Evolutionary conservation across 1,140 invertebrate species (phyloP).

Genomic region (Varroa destructor): DNA sequence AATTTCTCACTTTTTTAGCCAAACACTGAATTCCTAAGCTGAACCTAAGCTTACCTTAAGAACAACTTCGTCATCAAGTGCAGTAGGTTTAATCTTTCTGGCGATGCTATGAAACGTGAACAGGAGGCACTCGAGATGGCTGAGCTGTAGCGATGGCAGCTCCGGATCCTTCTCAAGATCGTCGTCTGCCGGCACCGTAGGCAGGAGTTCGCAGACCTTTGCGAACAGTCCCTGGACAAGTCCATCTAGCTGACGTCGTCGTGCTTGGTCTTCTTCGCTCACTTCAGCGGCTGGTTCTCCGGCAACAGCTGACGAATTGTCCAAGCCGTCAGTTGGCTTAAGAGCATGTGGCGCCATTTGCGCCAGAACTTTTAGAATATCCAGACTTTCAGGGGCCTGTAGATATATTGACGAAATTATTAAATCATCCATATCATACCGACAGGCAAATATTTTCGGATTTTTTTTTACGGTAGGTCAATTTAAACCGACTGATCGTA

Average conservation of each 20-base stretch:
- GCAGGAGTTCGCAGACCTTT: conserved; percentile 44
- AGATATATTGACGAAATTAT: background rate
- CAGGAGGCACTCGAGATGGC: conserved; percentile 80
- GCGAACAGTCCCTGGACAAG: conserved; percentile 28
- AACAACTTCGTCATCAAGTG: conserved; percentile 53
- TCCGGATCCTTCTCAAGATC: conserved; percentile 41
- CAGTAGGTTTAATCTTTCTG: background rate
- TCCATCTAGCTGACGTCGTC: conserved; percentile 29
- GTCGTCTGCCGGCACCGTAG: conserved; percentile 57
- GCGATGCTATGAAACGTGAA: conserved; percentile 50
- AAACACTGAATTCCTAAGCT: too few relatives aligned
- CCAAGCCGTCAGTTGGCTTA: conserved; percentile 56
- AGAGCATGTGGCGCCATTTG: conserved; percentile 64
- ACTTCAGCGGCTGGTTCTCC: conserved; percentile 63
- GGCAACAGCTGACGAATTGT: conserved; percentile 53
- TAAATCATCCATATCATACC: too few relatives aligned
- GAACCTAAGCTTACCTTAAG: conserved; percentile 50
- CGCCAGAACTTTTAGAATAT: conserved; percentile 71
- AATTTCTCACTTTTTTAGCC: too few relatives aligned
- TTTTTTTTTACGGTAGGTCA: too few relatives aligned
- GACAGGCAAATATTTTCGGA: too few relatives aligned
- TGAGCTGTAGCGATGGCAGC: conserved; percentile 67
- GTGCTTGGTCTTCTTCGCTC: conserved; percentile 34
- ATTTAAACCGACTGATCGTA: too few relatives aligned
- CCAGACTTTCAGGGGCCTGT: conserved; percentile 48